Evolutionary conservation across 1,140 invertebrate species (phyloP).

Genomic region (Antheraea pernyi): DNA sequence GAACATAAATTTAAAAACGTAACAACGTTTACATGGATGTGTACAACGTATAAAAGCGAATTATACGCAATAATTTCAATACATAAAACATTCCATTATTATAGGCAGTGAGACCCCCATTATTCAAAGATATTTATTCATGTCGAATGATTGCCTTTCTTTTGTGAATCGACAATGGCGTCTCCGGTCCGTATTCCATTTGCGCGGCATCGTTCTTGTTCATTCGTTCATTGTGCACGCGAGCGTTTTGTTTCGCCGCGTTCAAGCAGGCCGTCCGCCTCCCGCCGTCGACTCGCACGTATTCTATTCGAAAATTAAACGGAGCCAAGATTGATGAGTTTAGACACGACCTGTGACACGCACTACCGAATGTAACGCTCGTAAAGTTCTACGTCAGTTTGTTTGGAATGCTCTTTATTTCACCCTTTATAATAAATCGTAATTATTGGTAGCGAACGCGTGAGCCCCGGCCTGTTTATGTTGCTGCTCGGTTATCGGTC

Average conservation of each 20-base stretch:
- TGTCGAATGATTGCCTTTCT: conserved; percentile 78
- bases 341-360: conserved; percentile 74
- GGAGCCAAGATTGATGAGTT: conserved; percentile 73
- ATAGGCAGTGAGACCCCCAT: conserved; percentile 62
- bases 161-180: conserved; percentile 73
- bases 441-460: conserved; percentile 59
- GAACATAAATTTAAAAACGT: conserved; percentile 4
- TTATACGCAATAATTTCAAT: conserved; percentile 64
- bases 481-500: conserved; percentile 25
- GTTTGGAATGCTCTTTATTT: conserved; percentile 67
- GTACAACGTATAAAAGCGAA: conserved; percentile 49
- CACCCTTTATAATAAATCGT: conserved; percentile 65
- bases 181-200: conserved; percentile 63
- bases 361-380: conserved; percentile 66
- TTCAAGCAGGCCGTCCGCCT: conserved; percentile 42
- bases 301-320: conserved; percentile 70
- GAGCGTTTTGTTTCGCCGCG: conserved; percentile 59
- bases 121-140: conserved; percentile 78
- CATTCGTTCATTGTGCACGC: conserved; percentile 57
- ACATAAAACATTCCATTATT: conserved; percentile 76
- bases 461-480: conserved; percentile 31
- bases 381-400: conserved; percentile 30
- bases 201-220: conserved; percentile 45
- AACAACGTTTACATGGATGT: conserved; percentile 48
- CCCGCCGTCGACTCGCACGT: conserved; percentile 22